phyloP scores from a whole-genome alignment of 2,113 vertebrate genomes.

The Ascaphus truei region DNA sequence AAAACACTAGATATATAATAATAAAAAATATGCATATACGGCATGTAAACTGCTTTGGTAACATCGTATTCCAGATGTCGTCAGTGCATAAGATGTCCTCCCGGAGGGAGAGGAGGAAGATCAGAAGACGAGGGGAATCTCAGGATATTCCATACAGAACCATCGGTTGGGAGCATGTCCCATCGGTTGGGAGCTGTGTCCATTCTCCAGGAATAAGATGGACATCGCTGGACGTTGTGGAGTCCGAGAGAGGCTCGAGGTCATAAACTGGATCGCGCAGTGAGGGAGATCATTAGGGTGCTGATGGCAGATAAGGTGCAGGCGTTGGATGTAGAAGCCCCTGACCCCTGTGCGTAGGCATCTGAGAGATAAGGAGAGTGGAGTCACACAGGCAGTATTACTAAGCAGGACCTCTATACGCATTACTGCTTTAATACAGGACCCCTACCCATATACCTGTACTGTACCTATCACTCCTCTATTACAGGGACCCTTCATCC shows the following conservation, averaged over 20 bases:
- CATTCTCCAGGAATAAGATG: conserved; percentile 70
- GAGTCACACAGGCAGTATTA: too few species aligned
- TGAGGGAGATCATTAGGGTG: conserved; percentile 94
- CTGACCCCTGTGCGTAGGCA: conserved; percentile 74
- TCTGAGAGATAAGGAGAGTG: conserved; percentile 56
- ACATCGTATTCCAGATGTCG: conserved; percentile 91
- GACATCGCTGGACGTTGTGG: conserved; percentile 53
- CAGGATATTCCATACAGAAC: conserved; percentile 21
- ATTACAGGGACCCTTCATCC: too few species aligned
- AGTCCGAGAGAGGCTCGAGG: conserved; percentile 40
- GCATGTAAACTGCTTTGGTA: conserved; percentile 99
- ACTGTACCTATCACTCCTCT: too few species aligned
- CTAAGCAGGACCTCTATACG: too few species aligned
- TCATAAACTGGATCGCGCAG: conserved; percentile 98
- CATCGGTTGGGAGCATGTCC: conserved; percentile 4
- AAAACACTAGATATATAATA: conserved; percentile 94
- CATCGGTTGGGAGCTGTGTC: not conserved
- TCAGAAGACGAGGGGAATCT: conserved; percentile 47
- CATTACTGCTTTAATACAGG: too few species aligned
- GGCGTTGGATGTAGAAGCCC: conserved; percentile 85
- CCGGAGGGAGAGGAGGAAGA: conserved; percentile 42
- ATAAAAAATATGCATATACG: conserved; percentile 99
- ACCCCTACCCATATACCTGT: too few species aligned
- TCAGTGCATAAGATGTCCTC: conserved; percentile 64
- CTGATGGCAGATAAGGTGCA: conserved; percentile 93